phyloP scores from a whole-genome alignment of 64 coral and sea anemone species.

The Porites australiensis region DNA sequence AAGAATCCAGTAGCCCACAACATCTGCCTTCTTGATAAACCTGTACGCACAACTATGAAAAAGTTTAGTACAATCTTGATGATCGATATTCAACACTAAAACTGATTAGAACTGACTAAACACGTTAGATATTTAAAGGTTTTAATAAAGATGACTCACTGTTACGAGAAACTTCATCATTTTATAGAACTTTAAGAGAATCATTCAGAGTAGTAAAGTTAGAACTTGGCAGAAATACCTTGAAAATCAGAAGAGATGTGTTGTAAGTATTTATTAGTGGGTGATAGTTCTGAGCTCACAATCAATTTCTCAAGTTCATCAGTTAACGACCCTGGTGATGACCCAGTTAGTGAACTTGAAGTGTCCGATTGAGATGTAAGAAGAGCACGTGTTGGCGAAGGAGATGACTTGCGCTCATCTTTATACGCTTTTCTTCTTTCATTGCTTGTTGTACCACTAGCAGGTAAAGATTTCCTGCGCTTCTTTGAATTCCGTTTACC shows the following conservation, averaged over 20 bases:
- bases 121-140: no score
- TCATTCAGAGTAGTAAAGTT: constrained; percentile 25
- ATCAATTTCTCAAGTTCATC: constrained; percentile 96
- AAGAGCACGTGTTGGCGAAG: constrained; percentile 59
- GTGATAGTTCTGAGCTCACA: constrained; percentile 68
- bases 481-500: constrained; percentile 94
- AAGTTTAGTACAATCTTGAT: no score
- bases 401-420: constrained; percentile 73
- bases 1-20: constrained; percentile 83
- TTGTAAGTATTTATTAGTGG: constrained; percentile 51
- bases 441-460: constrained; percentile 51
- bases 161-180: not conserved
- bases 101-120: no score
- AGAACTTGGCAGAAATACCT: constrained; percentile 50
- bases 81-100: no score
- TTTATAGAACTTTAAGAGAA: not conserved
- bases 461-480: constrained; percentile 94
- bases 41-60: no score
- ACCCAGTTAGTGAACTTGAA: constrained; percentile 85
- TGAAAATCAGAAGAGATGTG: constrained; percentile 34
- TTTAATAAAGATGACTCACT: not conserved
- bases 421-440: constrained; percentile 79
- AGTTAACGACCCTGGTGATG: constrained; percentile 85
- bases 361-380: constrained; percentile 86
- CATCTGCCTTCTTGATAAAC: constrained; percentile 50